These are phyloP conservation scores for Apistogramma diplotaenia DNA, from an alignment of 2,113 vertebrate species.

Conservation along the genomic window DNA sequence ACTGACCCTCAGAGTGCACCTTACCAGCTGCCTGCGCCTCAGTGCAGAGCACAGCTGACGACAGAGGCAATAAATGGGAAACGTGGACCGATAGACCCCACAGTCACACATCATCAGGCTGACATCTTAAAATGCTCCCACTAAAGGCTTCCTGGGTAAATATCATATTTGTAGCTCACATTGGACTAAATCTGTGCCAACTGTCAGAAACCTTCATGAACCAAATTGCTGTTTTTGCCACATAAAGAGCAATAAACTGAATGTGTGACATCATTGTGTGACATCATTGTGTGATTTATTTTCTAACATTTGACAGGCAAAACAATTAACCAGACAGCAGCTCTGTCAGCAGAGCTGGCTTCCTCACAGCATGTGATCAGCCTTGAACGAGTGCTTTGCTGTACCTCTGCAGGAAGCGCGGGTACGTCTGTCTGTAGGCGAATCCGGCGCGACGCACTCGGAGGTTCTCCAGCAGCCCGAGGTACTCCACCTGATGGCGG, in stretches of 20 bases:
- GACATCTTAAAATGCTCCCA: background rate
- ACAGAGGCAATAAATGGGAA: background rate
- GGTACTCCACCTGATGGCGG: constrained; percentile 94
- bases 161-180: background rate
- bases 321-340: background rate
- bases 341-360: background rate
- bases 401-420: constrained; percentile 94
- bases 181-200: background rate
- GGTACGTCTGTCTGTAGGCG: constrained; percentile 92
- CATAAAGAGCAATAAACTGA: too few relatives aligned
- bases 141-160: background rate
- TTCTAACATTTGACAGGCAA: background rate
- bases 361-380: background rate
- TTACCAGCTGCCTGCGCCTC: background rate
- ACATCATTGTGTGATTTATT: background rate
- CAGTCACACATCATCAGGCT: background rate
- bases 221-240: background rate
- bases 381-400: background rate
- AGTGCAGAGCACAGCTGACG: background rate
- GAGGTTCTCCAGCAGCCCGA: constrained; percentile 95
- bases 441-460: constrained; percentile 93
- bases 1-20: too few relatives aligned
- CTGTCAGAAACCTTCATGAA: too few relatives aligned
- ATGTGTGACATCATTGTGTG: accelerated
- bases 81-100: background rate